Conservation (phyloP, 2,888 invertebrate genomes). For the Chymomyza fuscimana region DNA sequence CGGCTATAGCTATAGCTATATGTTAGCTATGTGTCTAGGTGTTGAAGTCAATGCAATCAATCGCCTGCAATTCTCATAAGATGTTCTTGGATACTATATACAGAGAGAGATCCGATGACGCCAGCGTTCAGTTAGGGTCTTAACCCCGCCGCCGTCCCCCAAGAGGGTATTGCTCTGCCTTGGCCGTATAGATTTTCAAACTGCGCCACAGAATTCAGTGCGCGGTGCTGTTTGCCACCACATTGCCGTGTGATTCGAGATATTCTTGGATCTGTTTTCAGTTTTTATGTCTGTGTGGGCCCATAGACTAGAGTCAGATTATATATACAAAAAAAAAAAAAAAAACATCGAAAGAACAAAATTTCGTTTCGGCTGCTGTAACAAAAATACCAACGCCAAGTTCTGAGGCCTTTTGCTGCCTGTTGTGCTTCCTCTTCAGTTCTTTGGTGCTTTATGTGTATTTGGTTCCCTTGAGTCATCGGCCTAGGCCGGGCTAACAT, state of each 20-base stretch:
- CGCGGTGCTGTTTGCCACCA: neutral
- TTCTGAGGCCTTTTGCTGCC: conserved; percentile 38
- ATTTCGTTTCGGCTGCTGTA: conserved; percentile 60
- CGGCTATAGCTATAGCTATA: neutral
- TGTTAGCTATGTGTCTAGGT: neutral
- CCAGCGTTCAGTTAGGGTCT: neutral
- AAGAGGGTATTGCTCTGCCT: neutral
- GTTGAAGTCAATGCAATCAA: conserved; percentile 5
- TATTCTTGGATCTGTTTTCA: conserved; percentile 79
- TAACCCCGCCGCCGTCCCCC: neutral
- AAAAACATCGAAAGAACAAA: neutral
- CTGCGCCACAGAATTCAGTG: conserved; percentile 41
- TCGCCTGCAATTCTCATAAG: neutral
- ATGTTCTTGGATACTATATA: too few species aligned
- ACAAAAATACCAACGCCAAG: conserved; percentile 77
- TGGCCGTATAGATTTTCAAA: conserved; percentile 24
- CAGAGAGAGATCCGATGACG: neutral
- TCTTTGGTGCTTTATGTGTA: neutral
- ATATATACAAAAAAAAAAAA: conserved; percentile 65
- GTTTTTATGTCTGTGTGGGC: conserved; percentile 47
- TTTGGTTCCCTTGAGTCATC: conserved; percentile 65
- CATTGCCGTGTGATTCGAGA: conserved; percentile 66
- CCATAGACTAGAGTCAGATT: conserved; percentile 57
- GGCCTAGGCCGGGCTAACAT: conserved; percentile 55
- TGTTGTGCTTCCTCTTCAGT: conserved; percentile 1